Conservation (phyloP, 2,113 vertebrate genomes). For the Melanostigma gelatinosum region DNA sequence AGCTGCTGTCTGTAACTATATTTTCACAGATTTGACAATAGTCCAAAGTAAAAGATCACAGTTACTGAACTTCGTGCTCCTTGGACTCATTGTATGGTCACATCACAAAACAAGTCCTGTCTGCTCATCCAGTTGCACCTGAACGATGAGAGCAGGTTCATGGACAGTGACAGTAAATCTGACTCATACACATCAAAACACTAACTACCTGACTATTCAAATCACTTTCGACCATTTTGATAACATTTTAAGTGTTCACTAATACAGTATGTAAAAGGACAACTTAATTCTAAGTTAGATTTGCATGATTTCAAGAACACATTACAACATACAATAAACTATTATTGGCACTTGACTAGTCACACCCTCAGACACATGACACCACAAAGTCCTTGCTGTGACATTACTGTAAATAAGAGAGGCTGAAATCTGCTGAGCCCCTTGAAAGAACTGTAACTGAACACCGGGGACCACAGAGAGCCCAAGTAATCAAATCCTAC, state of each 20-base stretch:
- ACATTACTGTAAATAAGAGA: conserved; percentile 47
- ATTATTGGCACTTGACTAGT: conserved; percentile 6
- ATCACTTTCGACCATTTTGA: background rate
- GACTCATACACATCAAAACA: background rate
- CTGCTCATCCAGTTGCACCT: background rate
- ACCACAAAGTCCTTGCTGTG: conserved; percentile 51
- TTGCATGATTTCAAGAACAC: background rate
- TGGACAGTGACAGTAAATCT: background rate
- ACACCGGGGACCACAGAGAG: conserved; percentile 25
- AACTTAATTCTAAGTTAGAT: background rate
- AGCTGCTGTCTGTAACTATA: background rate
- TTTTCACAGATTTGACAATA: background rate
- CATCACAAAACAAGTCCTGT: background rate
- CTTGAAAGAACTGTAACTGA: conserved; percentile 42
- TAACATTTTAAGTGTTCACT: background rate
- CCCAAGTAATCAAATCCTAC: background rate
- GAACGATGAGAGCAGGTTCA: background rate
- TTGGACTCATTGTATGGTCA: background rate
- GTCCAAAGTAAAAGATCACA: too few species aligned
- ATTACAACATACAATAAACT: background rate
- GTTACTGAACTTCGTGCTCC: background rate
- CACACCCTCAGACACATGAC: conserved; percentile 19
- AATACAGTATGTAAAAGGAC: background rate
- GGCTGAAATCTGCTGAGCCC: conserved; percentile 30
- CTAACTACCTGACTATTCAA: background rate